Percentiles rank a stretch among this genome's conserved stretches.
Evolutionary conservation across 2,113 vertebrate species (phyloP).

Genomic region (Entelurus aequoreus): DNA sequence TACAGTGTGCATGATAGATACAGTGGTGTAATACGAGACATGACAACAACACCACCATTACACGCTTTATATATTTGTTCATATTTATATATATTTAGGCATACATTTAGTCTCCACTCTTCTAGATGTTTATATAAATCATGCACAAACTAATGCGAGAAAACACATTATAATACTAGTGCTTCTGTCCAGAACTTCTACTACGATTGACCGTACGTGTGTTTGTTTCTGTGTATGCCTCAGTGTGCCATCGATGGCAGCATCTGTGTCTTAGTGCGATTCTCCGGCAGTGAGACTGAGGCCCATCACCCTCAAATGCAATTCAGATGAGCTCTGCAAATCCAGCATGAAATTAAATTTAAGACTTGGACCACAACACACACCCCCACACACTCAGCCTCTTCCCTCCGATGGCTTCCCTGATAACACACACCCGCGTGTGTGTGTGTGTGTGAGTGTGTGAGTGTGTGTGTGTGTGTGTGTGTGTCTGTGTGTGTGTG

Average conservation of each 20-base stretch:
- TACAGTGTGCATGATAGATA: no score
- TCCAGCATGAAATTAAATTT: constrained; percentile 79
- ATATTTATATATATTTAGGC: not conserved
- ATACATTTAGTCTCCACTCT: not conserved
- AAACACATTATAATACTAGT: not conserved
- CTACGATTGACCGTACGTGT: not conserved
- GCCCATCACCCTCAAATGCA: constrained; percentile 71
- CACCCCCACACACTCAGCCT: constrained; percentile 13
- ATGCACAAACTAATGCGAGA: not conserved
- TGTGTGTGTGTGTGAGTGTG: not conserved
- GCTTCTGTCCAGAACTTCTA: constrained; percentile 7
- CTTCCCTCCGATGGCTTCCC: constrained; percentile 47
- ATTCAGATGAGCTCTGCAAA: constrained; percentile 76
- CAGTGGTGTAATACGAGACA: no score
- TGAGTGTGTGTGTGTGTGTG: constrained; percentile 27
- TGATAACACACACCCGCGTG: constrained; percentile 50
- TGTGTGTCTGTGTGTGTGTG: not conserved
- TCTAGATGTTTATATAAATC: not conserved
- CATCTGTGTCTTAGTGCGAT: constrained; percentile 50
- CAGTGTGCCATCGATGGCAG: constrained; percentile 34
- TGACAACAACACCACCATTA: no score
- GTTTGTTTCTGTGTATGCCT: constrained; percentile 1
- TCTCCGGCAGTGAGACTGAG: constrained; percentile 46
- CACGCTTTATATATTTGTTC: no score
- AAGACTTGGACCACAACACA: constrained; percentile 66